These are phyloP conservation scores for Sphecodes monilicornis DNA, from an alignment of 2,888 invertebrate species.

Conservation along the genomic window DNA sequence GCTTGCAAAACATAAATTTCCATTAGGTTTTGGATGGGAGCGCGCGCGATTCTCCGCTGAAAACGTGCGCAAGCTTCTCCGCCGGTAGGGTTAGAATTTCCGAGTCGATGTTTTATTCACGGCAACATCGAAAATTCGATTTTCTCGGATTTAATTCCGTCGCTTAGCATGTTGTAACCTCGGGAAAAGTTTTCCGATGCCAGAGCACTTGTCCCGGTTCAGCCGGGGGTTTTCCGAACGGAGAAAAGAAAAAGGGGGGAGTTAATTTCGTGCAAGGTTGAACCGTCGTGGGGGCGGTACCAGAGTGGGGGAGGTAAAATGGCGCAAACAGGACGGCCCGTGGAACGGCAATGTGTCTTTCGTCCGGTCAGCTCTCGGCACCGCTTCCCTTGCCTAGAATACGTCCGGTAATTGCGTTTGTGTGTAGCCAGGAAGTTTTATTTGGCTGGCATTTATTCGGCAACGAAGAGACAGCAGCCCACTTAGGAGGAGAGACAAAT, in stretches of 20 bases:
- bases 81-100: background rate
- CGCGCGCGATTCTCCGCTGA: background rate
- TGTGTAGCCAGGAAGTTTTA: constrained; percentile 79
- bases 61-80: constrained; percentile 15
- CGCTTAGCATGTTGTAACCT: background rate
- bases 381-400: constrained; percentile 49
- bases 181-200: constrained; percentile 6
- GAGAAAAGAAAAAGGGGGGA: constrained; percentile 26
- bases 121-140: constrained; percentile 29
- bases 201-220: background rate
- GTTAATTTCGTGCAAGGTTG: constrained; percentile 67
- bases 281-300: constrained; percentile 22
- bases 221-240: constrained; percentile 5
- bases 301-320: background rate
- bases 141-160: constrained; percentile 16
- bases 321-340: constrained; percentile 49
- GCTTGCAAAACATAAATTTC: constrained; percentile 2
- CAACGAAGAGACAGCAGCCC: constrained; percentile 78
- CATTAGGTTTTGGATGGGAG: background rate
- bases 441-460: constrained; percentile 80
- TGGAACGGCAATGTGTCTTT: constrained; percentile 69
- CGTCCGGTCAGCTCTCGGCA: constrained; percentile 56
- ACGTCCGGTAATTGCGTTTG: constrained; percentile 80
- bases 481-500: constrained; percentile 79
- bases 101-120: constrained; percentile 12